Evolutionary conservation across 2,888 invertebrate species (phyloP).

Genomic region (Apamea crenata): DNA sequence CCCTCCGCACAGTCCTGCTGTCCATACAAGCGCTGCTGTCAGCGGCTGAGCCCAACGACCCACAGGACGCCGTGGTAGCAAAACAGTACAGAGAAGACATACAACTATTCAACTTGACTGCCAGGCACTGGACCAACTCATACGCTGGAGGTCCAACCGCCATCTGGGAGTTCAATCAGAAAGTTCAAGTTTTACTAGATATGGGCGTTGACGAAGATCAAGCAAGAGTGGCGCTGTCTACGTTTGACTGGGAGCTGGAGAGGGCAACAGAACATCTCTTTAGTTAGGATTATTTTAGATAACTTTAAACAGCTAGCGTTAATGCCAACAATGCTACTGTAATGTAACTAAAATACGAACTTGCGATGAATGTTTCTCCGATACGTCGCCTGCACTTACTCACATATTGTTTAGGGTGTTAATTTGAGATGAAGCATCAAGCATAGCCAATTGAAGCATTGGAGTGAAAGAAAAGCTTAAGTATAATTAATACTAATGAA

Average conservation of each 20-base stretch:
- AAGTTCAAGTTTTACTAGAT: conserved; percentile 96
- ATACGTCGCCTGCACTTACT: conserved; percentile 40
- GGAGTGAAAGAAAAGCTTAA: not conserved
- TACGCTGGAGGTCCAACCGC: conserved; percentile 95
- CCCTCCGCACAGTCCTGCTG: conserved; percentile 97
- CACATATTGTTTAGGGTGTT: conserved; percentile 16
- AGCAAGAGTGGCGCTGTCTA: conserved; percentile 97
- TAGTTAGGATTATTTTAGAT: conserved; percentile 74
- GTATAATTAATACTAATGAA: not conserved
- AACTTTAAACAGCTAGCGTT: conserved; percentile 48
- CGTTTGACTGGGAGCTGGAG: conserved; percentile 98
- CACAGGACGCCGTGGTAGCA: conserved; percentile 99
- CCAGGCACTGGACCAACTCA: conserved; percentile 98
- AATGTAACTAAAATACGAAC: conserved; percentile 45
- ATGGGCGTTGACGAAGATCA: conserved; percentile 98
- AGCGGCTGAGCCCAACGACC: conserved; percentile 98
- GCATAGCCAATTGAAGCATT: not conserved
- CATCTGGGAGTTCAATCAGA: conserved; percentile 94
- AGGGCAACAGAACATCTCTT: conserved; percentile 94
- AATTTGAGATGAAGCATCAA: conserved; percentile 11
- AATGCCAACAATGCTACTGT: conserved; percentile 55
- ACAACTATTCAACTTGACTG: conserved; percentile 96
- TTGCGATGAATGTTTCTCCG: conserved; percentile 48
- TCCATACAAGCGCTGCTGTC: conserved; percentile 98
- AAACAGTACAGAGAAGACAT: conserved; percentile 98